A percentile compares a stretch with the other conserved stretches of the same genome.
phyloP scores from a whole-genome alignment of 2,113 vertebrate genomes.

The Danio rerio region GRCz12tu NC_133194.1:27847501-27848000 shows the following conservation, averaged over 20 bases:
- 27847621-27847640: constrained; percentile 19
- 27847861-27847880: constrained; percentile 81
- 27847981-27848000: constrained; percentile 70
- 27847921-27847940: constrained; percentile 85
- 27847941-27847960: constrained; percentile 94
- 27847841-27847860: constrained; percentile 94
- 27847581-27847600: not conserved
- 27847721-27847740: not conserved
- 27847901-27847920: constrained; percentile 73
- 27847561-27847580: constrained; percentile 1
- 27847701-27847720: not conserved
- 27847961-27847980: constrained; percentile 87
- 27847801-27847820: constrained; percentile 67
- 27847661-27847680: not conserved
- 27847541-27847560: not conserved
- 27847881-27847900: constrained; percentile 81
- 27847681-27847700: not conserved
- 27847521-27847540: constrained; percentile 16
- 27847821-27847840: constrained; percentile 95
- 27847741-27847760: constrained; percentile 11
- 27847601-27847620: not conserved
- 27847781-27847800: not conserved
- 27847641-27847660: not conserved
- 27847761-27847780: not conserved
- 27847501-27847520: constrained; percentile 12